Evolutionary conservation across 2,797 vertebrate genomes (phyloP), one percentile per base, ranked within the genome.

Genomic region (Limosa lapponica): DNA sequence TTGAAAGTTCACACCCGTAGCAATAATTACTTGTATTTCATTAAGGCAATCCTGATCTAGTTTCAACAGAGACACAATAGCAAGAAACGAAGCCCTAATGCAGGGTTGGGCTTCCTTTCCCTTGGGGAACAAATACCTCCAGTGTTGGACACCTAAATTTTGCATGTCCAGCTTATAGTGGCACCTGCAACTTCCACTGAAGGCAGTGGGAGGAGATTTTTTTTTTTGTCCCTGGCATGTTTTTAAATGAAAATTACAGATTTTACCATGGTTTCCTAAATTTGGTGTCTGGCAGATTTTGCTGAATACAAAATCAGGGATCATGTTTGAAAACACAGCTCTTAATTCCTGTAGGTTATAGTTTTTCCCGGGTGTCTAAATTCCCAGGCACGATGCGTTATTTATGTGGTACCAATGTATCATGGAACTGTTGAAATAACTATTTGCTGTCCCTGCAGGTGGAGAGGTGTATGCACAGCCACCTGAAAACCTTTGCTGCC

Each of bases 321-420:
- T 55, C 0, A 0, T 30, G 16, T 27, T 19, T 82, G 58, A 46
- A 91, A 89, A 82, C 0, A 1, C 17, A 34, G 19, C 15, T 80
- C 34, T 62, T 20, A 8, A 36, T 73, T 86, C 19, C 44, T 16
- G 1, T 13, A 24, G 49, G n/a, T 30, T 37, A 20, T 32, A 25
- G 3, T 24, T 90, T 89, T 62, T 25, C 28, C 51, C 14, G 18
- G 8, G 16, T 22, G 16, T 52, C 30, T 66, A 34, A 58, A 70
- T 80, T 48, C 43, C 46, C 1, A 3, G 62, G 16, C 11, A 17
- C 0, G 0, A 16, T 11, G 30, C 1, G 37, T 22, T 16, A 11
- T 44, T 51, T 49, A 3, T 24, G 11, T 22, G 32, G 12, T 44
- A 46, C 23, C 44, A 14, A 25, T 0, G 1, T 6, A 23, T 11